Evolutionary conservation across 2,888 invertebrate genomes (phyloP).

Genomic region (Leptinotarsa peninsularis): DNA sequence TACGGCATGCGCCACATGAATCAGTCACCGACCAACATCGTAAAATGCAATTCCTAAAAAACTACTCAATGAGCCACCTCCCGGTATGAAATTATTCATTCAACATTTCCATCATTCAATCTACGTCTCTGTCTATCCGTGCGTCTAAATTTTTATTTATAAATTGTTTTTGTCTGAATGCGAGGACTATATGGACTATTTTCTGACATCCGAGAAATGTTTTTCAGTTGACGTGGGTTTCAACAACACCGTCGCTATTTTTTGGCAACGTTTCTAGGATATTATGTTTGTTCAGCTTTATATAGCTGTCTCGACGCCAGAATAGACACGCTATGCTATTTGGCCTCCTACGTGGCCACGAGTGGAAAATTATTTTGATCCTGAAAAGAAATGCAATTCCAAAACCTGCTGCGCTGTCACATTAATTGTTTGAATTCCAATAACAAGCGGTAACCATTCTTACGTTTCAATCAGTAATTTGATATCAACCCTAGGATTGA

Average conservation of each 20-base stretch:
- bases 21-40: not conserved
- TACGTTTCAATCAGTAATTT: not conserved
- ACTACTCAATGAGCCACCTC: slow-evolving; percentile 6
- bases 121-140: slow-evolving; percentile 8
- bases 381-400: not conserved
- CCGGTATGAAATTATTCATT: slow-evolving; percentile 16
- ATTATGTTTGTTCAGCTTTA: slow-evolving; percentile 11
- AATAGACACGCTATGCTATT: slow-evolving; percentile 15
- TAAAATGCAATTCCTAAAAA: slow-evolving; percentile 2
- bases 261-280: slow-evolving; percentile 26
- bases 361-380: slow-evolving; percentile 1
- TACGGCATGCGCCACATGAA: slow-evolving; percentile 6
- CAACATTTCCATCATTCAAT: slow-evolving; percentile 6
- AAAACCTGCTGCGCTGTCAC: not conserved
- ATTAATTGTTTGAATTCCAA: not conserved
- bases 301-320: slow-evolving; percentile 21
- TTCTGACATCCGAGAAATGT: slow-evolving; percentile 15
- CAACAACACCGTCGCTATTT: slow-evolving; percentile 7
- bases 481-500: too few relatives aligned
- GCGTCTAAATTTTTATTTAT: slow-evolving; percentile 1
- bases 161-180: slow-evolving; percentile 15
- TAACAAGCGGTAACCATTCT: not conserved
- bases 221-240: slow-evolving; percentile 9
- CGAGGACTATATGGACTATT: slow-evolving; percentile 15
- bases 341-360: slow-evolving; percentile 24